Evolutionary conservation across 2,113 vertebrate species (phyloP).

Genomic region (Seriola dumerili): DNA sequence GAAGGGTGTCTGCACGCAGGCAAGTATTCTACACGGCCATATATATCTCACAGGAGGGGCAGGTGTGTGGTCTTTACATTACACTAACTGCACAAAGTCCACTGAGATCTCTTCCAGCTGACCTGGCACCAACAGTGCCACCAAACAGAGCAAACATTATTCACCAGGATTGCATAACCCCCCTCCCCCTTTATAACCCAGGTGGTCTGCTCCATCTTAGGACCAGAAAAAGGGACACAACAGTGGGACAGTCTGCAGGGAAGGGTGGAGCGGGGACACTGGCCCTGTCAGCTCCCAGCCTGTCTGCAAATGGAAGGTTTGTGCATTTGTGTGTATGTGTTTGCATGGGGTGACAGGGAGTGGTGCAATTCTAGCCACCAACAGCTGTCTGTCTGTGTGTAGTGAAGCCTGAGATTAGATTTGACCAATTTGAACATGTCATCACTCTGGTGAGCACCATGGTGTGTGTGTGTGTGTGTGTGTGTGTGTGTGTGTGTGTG

Average conservation of each 20-base stretch:
- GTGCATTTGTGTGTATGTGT: background rate
- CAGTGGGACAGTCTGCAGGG: background rate
- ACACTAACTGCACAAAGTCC: slow-evolving; percentile 21
- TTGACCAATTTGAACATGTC: slow-evolving; percentile 56
- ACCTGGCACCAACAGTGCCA: slow-evolving; percentile 39
- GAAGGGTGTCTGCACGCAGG: slow-evolving; percentile 22
- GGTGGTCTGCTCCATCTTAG: slow-evolving; percentile 17
- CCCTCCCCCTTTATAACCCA: background rate
- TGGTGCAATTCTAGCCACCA: slow-evolving; percentile 31
- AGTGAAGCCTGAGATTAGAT: slow-evolving; percentile 63
- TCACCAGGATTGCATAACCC: slow-evolving; percentile 14
- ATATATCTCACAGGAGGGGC: slow-evolving; percentile 31
- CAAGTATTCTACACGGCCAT: background rate
- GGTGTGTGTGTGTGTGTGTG: background rate
- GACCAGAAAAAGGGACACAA: background rate
- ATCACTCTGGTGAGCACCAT: slow-evolving; percentile 39
- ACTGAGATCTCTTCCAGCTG: slow-evolving; percentile 36
- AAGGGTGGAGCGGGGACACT: background rate
- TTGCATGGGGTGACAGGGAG: background rate
- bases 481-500: background rate
- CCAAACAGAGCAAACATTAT: slow-evolving; percentile 40
- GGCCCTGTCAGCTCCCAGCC: background rate
- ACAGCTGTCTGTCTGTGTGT: slow-evolving; percentile 51
- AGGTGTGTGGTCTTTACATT: slow-evolving; percentile 41
- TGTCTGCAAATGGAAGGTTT: background rate